Evolutionary conservation across 2,888 invertebrate species (phyloP).

Genomic region (Actias luna): DNA sequence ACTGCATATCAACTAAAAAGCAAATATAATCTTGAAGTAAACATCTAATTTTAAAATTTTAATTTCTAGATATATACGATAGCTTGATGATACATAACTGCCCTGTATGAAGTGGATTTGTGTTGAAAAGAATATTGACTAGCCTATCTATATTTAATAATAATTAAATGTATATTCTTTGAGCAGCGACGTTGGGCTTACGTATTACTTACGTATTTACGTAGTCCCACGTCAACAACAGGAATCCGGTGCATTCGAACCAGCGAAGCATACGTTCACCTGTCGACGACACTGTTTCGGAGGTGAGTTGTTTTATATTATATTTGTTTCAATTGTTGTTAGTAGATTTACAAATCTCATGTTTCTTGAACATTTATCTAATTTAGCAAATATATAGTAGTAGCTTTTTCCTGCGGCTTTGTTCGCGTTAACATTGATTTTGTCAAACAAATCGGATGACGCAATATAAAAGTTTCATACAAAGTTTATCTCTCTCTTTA

Average conservation of each 20-base stretch:
- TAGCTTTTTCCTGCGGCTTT: too few species aligned
- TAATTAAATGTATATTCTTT: background rate
- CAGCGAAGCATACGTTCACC: constrained; percentile 6
- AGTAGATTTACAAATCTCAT: background rate
- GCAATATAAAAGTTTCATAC: too few species aligned
- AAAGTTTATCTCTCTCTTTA: too few species aligned
- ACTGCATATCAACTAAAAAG: too few species aligned
- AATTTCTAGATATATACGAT: too few species aligned
- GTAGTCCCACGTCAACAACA: background rate
- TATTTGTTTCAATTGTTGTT: constrained; percentile 1
- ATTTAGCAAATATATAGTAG: background rate
- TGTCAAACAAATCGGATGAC: too few species aligned
- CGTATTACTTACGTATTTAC: constrained; percentile 11
- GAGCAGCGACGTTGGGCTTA: background rate
- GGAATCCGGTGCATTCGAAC: constrained; percentile 6
- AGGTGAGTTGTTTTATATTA: background rate
- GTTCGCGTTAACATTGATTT: too few species aligned
- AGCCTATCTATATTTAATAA: background rate
- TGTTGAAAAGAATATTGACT: background rate
- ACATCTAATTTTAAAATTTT: too few species aligned
- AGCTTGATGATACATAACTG: too few species aligned
- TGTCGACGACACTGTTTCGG: constrained; percentile 3
- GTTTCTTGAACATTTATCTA: background rate
- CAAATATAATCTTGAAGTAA: too few species aligned
- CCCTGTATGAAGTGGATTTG: background rate